These are phyloP conservation scores for Yasuhikotakia modesta DNA, from an alignment of 2,797 vertebrate genomes.

Conservation along the genomic window DNA sequence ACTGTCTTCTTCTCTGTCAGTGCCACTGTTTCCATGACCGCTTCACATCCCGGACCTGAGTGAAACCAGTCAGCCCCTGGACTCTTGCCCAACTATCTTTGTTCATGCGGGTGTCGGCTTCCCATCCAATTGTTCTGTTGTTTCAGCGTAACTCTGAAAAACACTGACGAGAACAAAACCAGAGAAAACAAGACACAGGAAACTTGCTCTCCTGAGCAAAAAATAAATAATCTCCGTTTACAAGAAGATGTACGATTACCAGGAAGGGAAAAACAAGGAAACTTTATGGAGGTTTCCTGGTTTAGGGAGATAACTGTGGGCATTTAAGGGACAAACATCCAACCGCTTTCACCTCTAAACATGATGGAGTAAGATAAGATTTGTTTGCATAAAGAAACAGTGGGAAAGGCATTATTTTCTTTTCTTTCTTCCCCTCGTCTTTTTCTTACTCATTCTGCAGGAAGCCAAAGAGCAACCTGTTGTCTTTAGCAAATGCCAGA, in stretches of 20 bases:
- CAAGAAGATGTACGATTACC: neutral
- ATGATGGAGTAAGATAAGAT: neutral
- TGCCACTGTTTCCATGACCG: neutral
- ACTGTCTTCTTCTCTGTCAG: slow-evolving; percentile 2
- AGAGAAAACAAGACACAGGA: neutral
- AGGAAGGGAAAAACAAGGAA: neutral
- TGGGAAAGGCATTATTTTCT: neutral
- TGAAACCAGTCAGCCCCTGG: slow-evolving; percentile 2
- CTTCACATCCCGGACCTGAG: slow-evolving; percentile 1
- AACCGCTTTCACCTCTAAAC: neutral
- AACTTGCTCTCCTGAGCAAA: neutral
- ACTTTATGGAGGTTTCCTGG: neutral
- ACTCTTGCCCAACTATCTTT: neutral
- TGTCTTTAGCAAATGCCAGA: slow-evolving; percentile 24
- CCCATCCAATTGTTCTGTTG: slow-evolving; percentile 3
- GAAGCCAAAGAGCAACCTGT: slow-evolving; percentile 21
- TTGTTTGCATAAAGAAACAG: slow-evolving; percentile 33
- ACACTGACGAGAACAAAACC: neutral
- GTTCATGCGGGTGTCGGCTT: neutral
- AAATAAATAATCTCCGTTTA: slow-evolving; percentile 10
- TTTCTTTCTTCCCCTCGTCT: slow-evolving; percentile 20
- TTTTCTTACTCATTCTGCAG: neutral
- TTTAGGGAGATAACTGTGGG: neutral
- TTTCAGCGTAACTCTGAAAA: neutral
- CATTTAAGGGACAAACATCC: neutral